These are phyloP conservation scores for Ophiothrix spiculata DNA, from an alignment of 35 echinoderm and acorn worm species.

Conservation along the genomic window DNA sequence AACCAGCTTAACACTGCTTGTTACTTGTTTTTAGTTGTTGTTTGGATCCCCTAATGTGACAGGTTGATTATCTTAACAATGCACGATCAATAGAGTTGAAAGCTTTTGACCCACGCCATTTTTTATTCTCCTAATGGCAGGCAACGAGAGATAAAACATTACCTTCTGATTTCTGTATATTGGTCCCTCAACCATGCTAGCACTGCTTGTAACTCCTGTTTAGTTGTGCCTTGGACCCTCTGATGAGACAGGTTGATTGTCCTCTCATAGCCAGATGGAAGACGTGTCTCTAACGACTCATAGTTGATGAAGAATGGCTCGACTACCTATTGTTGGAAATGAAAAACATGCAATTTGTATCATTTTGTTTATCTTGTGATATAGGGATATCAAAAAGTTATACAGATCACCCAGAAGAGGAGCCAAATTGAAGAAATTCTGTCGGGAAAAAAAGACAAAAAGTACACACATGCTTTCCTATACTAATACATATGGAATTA, in stretches of 20 bases:
- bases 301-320: constrained; percentile 63
- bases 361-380: background rate
- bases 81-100: too few species aligned
- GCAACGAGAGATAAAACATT: too few species aligned
- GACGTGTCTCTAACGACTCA: constrained; percentile 29
- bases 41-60: constrained; percentile 15
- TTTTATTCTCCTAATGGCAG: too few species aligned
- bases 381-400: too few species aligned
- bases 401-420: too few species aligned
- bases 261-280: constrained; percentile 26
- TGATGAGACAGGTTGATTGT: constrained; percentile 20
- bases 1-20: too few species aligned
- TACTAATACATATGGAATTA: too few species aligned
- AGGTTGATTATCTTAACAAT: constrained; percentile 8
- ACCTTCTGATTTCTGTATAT: constrained; percentile 56
- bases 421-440: too few species aligned
- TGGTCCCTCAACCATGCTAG: background rate
- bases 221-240: constrained; percentile 3
- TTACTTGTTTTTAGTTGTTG: constrained; percentile 21
- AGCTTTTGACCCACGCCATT: too few species aligned
- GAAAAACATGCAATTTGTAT: background rate
- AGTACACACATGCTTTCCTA: too few species aligned
- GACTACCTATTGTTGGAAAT: constrained; percentile 33
- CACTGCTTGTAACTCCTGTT: constrained; percentile 26
- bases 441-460: too few species aligned